Base-by-base conservation (phyloP, 1,140 invertebrate genomes). In the Caerostris extrusa region DNA sequence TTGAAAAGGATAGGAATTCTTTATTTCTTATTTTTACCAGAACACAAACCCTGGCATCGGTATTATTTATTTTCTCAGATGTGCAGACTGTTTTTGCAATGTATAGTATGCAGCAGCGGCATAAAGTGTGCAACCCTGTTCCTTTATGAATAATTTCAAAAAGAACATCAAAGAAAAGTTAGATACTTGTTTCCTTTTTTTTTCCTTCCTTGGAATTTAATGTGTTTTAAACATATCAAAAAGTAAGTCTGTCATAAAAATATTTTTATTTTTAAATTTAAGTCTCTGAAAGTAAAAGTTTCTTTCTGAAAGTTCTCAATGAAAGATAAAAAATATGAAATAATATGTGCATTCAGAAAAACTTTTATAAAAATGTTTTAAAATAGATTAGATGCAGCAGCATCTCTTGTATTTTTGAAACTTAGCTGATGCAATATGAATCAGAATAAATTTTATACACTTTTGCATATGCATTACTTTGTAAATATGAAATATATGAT, bases 41-140 rank as follows among this genome's bases (percentile, higher is more conserved):
- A 53, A 82, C 55, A 19, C 69, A 81, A 91, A 82, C 67, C 57
- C 34, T 1, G 6, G 56, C n/a, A 56, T 71, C 50, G 87, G 57
- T 87, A 87, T 90, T 90, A 90, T 90, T 87, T 90, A 61, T 90
- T 90, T 90, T 17, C 57, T 67, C 17, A 67, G 19, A 34, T 34
- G 19, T 19, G 55, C 61, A 64, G 34, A 10, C 60, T 55, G 19
- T 57, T 88, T 88, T 50, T 55, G 17, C 64, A 64, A 17, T 67
- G 61, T 88, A 67, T 55, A 56, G 34, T 34, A 34, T 34, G 34
- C 34, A 34, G 34, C 34, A 34, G 34, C 34, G 67, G 53, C 60
- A 50, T 50, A 67, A 50, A 88, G 50, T 61, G 86, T 88, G 17
- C 7, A 64, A 7, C 34, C 64, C 14, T 7, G 86, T 7, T 85